A percentile compares a stretch with the other conserved stretches of the same genome.
These are phyloP conservation scores for Chinchilla lanigera DNA, from an alignment of 2,113 vertebrate species.

Conservation along the genomic window DNA sequence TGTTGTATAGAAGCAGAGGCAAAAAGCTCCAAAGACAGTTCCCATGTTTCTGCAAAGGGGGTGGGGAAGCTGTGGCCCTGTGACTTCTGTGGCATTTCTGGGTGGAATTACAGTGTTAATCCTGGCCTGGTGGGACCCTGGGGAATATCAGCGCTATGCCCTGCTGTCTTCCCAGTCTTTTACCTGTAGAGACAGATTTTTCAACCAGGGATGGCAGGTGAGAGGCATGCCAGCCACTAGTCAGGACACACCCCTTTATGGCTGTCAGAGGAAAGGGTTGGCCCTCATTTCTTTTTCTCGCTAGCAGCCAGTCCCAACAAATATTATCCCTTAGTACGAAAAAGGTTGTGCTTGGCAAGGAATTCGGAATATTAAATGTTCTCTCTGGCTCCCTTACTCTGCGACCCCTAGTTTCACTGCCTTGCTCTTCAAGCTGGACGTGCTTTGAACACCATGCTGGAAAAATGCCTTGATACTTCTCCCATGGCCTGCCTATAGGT, in stretches of 20 bases:
- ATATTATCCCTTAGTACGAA: neutral
- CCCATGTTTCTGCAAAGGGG: neutral
- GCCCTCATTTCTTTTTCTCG: neutral
- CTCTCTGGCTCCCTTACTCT: no score
- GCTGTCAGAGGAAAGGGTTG: neutral
- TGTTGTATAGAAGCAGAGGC: neutral
- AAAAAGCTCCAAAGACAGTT: neutral
- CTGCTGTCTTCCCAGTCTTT: neutral
- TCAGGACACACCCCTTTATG: neutral
- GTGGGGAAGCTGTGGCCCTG: neutral
- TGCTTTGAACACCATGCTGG: neutral
- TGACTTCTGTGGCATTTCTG: neutral
- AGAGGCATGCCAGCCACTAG: accelerated
- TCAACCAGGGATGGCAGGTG: neutral
- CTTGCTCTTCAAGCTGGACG: neutral
- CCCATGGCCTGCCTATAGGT: neutral
- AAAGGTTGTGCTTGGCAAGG: neutral
- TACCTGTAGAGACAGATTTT: neutral
- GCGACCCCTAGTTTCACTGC: neutral
- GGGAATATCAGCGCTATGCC: neutral
- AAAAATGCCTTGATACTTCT: neutral
- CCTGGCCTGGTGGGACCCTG: neutral
- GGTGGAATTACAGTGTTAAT: neutral
- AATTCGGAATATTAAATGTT: neutral
- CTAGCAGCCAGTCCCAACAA: no score